Base-by-base conservation (phyloP, 2,888 invertebrate genomes). In the Agriopis leucophaearia region DNA sequence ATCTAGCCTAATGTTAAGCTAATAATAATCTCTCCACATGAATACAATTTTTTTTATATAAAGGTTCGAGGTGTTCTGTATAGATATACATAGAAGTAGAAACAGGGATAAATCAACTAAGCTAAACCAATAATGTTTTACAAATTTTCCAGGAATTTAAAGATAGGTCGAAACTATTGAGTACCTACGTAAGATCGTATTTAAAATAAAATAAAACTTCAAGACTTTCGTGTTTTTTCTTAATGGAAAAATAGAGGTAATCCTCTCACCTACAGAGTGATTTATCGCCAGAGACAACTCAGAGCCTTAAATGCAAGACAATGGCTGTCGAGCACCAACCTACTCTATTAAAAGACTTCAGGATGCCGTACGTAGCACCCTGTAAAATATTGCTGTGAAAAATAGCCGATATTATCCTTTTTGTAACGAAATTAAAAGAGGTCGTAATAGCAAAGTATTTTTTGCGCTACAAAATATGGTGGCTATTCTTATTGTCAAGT, bases 291-390 rank as follows among this genome's bases (percentile, higher is more conserved):
- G 16, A 52, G 57, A 52, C 57, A 66, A 64, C 57, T 69, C 70
- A 69, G 67, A 71, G 38, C 73, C 73, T 40, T 73, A 71, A 69
- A 72, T 36, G 70, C 52, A 69, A 72, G 40, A 74, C 70, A 72
- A 74, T 74, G 60, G 48, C 40, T 27, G 55, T 50, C 15, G 40
- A 42, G 56, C 40, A 55, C 48, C 40, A 16, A 15, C 47, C 48
- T 40, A 10, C 13, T 60, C 15, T 63, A 40, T 12, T 35, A 16
- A 40, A 16, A 27, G 27, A 5, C 27, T 27, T 62, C 27, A 16
- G 45, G 38, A 45, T n/a, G n/a, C n/a, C n/a, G 47, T 52, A 36
- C 44, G n/a, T 51, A 35, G 35, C 10, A 10, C 4, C 7, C 9
- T 42, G 10, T 13, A 44, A 16, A 6, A 18, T 50, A 16, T 7